Conservation (phyloP, 2,113 vertebrate genomes). For the Echinops telfairi region DNA sequence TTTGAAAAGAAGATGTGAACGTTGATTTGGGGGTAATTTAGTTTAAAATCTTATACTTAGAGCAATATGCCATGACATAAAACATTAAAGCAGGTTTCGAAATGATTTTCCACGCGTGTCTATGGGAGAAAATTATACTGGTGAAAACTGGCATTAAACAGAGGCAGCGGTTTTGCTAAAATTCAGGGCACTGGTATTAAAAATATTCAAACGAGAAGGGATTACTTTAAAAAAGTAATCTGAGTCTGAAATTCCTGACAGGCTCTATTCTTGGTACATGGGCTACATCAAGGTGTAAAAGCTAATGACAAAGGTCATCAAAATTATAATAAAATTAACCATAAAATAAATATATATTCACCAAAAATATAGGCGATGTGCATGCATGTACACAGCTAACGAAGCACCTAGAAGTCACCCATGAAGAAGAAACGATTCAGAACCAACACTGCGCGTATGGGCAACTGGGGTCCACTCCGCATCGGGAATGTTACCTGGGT, state of each 20-base stretch:
- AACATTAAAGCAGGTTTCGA: constrained; percentile 51
- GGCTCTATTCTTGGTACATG: background rate
- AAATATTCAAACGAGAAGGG: constrained; percentile 6
- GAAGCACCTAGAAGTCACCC: background rate
- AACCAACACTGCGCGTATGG: background rate
- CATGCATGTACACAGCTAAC: background rate
- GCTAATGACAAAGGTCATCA: constrained; percentile 38
- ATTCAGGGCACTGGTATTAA: background rate
- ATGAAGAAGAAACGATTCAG: background rate
- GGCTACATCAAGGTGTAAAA: constrained; percentile 1
- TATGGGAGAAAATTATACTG: constrained; percentile 32
- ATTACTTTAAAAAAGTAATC: background rate
- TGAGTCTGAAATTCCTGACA: constrained; percentile 20
- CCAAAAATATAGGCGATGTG: background rate
- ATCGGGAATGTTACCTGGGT: constrained; percentile 9
- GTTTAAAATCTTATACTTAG: background rate
- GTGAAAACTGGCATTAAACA: constrained; percentile 46
- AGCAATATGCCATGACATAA: constrained; percentile 15
- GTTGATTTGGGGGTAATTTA: constrained; percentile 24
- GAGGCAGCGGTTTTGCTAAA: constrained; percentile 23
- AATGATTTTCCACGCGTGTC: constrained; percentile 27
- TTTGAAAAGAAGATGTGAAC: constrained; percentile 14
- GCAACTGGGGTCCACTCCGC: background rate
- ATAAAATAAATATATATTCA: background rate
- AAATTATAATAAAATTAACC: constrained; percentile 37